phyloP scores from a whole-genome alignment of 2,113 vertebrate species.

The Dissostichus mawsoni region DNA sequence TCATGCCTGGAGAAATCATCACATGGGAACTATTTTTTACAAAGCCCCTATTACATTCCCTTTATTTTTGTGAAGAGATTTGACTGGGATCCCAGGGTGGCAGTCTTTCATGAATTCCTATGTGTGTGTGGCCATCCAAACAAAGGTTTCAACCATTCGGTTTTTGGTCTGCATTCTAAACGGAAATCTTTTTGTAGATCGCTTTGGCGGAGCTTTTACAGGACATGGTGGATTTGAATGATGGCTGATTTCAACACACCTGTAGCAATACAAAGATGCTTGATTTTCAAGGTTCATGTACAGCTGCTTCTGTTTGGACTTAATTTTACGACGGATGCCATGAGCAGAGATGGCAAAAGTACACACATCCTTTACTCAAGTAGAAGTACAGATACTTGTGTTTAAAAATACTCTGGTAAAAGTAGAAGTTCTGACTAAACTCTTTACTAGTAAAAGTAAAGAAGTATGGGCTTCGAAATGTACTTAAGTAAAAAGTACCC shows the following conservation, averaged over 20 bases:
- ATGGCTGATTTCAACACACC: background rate
- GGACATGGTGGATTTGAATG: too few relatives aligned
- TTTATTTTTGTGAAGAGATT: constrained; percentile 13
- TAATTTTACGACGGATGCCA: too few relatives aligned
- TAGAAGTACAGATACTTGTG: too few relatives aligned
- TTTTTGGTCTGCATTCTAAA: background rate
- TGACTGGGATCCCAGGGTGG: constrained; percentile 17
- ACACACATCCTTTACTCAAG: too few relatives aligned
- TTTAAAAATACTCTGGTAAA: too few relatives aligned
- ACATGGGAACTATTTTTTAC: constrained; percentile 20
- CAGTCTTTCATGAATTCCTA: background rate
- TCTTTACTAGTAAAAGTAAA: too few relatives aligned
- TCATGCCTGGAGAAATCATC: constrained; percentile 26
- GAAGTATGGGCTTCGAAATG: too few relatives aligned
- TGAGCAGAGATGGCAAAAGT: too few relatives aligned
- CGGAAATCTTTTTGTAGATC: background rate
- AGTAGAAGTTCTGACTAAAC: too few relatives aligned
- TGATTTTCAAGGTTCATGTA: background rate
- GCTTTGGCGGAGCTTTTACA: background rate
- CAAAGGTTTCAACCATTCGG: background rate
- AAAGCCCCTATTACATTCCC: constrained; percentile 11
- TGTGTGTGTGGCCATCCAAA: background rate
- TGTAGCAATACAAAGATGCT: background rate
- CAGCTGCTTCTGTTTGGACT: background rate
- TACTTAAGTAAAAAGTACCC: too few relatives aligned